Conservation (phyloP, 2,113 vertebrate genomes). For the Xenotilapia leptura region DNA sequence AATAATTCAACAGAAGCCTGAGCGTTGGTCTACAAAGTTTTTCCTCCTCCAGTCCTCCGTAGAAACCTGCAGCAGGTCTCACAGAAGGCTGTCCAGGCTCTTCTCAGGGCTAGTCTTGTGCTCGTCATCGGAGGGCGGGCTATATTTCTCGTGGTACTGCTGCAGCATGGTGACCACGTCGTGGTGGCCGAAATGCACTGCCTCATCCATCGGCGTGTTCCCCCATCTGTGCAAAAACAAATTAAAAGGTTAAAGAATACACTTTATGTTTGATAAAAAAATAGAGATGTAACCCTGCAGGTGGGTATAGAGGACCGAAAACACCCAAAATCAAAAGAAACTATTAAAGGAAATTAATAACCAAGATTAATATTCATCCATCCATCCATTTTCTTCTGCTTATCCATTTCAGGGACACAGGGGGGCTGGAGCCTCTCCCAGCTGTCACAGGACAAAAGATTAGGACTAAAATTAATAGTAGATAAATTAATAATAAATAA, state of each 20-base stretch:
- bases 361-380: not conserved
- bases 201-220: conserved; percentile 93
- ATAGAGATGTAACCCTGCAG: not conserved
- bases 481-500: not conserved
- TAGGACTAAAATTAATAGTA: not conserved
- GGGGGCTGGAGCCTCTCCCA: not conserved
- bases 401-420: not conserved
- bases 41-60: not conserved
- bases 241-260: not conserved
- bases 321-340: not conserved
- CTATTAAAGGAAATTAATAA: not conserved
- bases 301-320: not conserved
- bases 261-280: not conserved
- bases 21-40: not conserved
- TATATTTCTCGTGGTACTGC: conserved; percentile 82
- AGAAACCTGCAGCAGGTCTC: conserved; percentile 13
- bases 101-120: conserved; percentile 78
- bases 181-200: conserved; percentile 90
- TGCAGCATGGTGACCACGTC: conserved; percentile 89
- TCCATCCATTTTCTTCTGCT: not conserved
- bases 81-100: conserved; percentile 88
- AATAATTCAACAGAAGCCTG: not conserved
- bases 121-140: conserved; percentile 58
- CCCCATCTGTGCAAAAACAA: conserved; percentile 78
- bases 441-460: not conserved